phyloP scores from a whole-genome alignment of 2,888 invertebrate species.

The Pherbina coryleti region DNA sequence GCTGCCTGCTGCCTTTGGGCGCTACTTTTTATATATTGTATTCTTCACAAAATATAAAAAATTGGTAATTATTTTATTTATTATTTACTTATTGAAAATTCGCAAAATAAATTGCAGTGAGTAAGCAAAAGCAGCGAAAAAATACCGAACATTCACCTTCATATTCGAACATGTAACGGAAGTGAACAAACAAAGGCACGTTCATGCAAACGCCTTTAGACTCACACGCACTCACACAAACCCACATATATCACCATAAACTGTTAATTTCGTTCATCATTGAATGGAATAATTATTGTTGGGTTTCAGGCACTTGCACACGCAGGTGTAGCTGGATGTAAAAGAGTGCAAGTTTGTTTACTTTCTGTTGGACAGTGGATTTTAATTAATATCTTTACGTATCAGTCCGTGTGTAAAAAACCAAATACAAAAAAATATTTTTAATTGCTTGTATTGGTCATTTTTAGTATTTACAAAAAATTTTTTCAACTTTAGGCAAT shows the following conservation, averaged over 20 bases:
- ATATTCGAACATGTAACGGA: not conserved
- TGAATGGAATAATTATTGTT: slow-evolving; percentile 42
- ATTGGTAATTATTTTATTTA: not conserved
- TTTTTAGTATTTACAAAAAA: too few species aligned
- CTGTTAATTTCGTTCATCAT: slow-evolving; percentile 42
- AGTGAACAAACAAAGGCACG: slow-evolving; percentile 20
- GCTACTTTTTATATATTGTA: not conserved
- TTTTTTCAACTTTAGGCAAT: too few species aligned
- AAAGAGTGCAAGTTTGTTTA: slow-evolving; percentile 1
- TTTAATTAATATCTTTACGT: slow-evolving; percentile 19
- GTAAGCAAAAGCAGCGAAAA: not conserved
- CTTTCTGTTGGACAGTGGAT: slow-evolving; percentile 3
- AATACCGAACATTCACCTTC: not conserved
- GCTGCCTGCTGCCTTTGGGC: too few species aligned
- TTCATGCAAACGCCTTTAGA: not conserved
- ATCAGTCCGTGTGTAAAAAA: not conserved
- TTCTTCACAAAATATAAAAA: slow-evolving; percentile 15
- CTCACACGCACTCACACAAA: not conserved
- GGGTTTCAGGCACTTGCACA: slow-evolving; percentile 10
- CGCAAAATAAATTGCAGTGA: slow-evolving; percentile 10
- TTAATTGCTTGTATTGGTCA: too few species aligned
- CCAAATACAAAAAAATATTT: not conserved
- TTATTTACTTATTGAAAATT: slow-evolving; percentile 20
- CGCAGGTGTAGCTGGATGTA: not conserved
- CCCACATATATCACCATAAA: not conserved